A percentile compares a stretch with the other conserved stretches of the same genome.
Evolutionary conservation across 2,888 invertebrate species (phyloP).

Genomic region (Chymomyza amoena): DNA sequence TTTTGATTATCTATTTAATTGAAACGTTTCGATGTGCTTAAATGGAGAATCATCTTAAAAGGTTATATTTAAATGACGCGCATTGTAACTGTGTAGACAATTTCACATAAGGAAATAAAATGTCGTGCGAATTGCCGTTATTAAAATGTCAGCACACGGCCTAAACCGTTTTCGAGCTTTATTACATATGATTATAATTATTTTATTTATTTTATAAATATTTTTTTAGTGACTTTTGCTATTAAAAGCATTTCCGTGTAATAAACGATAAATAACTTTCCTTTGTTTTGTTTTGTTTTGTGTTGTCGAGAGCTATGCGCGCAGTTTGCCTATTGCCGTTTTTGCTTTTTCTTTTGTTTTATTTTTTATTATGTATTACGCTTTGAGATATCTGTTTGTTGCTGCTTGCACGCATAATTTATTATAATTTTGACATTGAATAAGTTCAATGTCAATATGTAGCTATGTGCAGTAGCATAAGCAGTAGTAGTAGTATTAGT

Average conservation of each 20-base stretch:
- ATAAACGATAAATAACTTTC: slow-evolving; percentile 60
- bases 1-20: background rate
- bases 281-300: slow-evolving; percentile 36
- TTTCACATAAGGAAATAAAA: background rate
- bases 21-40: background rate
- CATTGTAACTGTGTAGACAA: background rate
- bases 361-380: background rate
- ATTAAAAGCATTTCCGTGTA: slow-evolving; percentile 59
- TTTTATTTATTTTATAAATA: too few species aligned
- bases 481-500: background rate
- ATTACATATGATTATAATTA: background rate
- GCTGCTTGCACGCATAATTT: slow-evolving; percentile 64
- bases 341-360: background rate
- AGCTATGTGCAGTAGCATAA: slow-evolving; percentile 3
- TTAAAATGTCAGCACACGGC: slow-evolving; percentile 37
- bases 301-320: background rate
- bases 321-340: background rate
- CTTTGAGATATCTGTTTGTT: slow-evolving; percentile 2
- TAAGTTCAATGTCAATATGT: slow-evolving; percentile 73
- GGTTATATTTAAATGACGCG: background rate
- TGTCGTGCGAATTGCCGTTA: slow-evolving; percentile 45
- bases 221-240: slow-evolving; percentile 2
- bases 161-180: background rate
- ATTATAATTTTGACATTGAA: slow-evolving; percentile 76
- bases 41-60: background rate